A percentile compares a stretch with the other conserved stretches of the same genome.
Evolutionary conservation across 2,113 vertebrate genomes (phyloP).

Genomic region (Notarius lentiginosus): DNA sequence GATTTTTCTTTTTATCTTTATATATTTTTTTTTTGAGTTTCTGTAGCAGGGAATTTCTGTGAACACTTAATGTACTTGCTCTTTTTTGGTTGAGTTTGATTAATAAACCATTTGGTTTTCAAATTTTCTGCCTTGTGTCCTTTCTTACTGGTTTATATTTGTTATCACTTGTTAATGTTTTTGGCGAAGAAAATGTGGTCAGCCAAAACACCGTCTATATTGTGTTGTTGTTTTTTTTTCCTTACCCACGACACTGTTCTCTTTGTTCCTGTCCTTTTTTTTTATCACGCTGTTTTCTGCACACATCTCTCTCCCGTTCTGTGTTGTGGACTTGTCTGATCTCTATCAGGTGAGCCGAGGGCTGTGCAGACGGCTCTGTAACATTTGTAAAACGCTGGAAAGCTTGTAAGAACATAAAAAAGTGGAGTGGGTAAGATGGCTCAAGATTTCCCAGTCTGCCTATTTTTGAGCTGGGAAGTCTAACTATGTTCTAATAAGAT

Average conservation of each 20-base stretch:
- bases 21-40: neutral
- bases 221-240: constrained; percentile 23
- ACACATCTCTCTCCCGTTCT: constrained; percentile 30
- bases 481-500: constrained; percentile 42
- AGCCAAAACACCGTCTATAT: constrained; percentile 12
- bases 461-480: constrained; percentile 46
- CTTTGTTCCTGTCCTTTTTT: constrained; percentile 35
- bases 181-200: neutral
- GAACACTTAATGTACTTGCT: neutral
- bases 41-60: neutral
- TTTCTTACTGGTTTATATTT: constrained; percentile 35
- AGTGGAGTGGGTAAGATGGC: constrained; percentile 52
- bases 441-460: constrained; percentile 47
- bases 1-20: neutral
- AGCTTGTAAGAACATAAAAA: constrained; percentile 47
- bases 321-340: constrained; percentile 54
- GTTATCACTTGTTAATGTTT: neutral
- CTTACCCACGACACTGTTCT: neutral
- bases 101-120: constrained; percentile 39
- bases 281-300: constrained; percentile 35
- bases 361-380: constrained; percentile 48
- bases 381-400: constrained; percentile 51
- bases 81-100: constrained; percentile 8
- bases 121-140: constrained; percentile 37
- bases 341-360: constrained; percentile 55